Evolutionary conservation across 1,140 invertebrate species (phyloP), one percentile per base, ranked within the genome.

Genomic region (Saccostrea echinata): DNA sequence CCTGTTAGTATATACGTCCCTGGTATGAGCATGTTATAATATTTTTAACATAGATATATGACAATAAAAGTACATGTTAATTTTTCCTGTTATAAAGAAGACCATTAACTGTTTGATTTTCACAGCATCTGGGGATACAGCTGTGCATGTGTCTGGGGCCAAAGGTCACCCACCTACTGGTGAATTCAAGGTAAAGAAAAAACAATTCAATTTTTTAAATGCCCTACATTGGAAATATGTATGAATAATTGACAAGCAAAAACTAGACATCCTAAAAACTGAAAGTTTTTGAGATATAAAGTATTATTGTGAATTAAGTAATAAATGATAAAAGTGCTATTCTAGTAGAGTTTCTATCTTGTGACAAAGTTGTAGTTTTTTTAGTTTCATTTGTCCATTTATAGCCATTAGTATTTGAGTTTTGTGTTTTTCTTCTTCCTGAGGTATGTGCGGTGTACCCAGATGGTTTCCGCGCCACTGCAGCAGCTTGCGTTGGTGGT

Each of bases 401-500:
- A 43, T 6, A 80, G 71, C 71, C 3, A 24, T 8, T 30, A 0
- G 0, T 24, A 24, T 33, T 33, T 16, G 1, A 43, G 3, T 27
- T 33, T 30, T 30, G 1, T 43, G 18, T 86, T 61, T 27, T 55
- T 85, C n/a, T n/a, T 30, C 82, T 68, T 61, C 55, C 76, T 76
- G 86, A 94, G 93, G 93, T 95, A 55, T 94, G 94, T 93, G 94
- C 95, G 9, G 96, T 95, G 16, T 95, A 95, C 92, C 92, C 92
- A 57, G 94, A 95, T 91, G 95, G 95, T 16, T 96, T 91, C 89
- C 93, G 95, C 84, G 92, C 94, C 12, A 96, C 95, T 33, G 94
- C 94, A 61, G 96, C 96, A n/a, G 94, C 93, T 90, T 92, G 93
- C 83, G 93, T 96, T 55, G 94, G 94, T 87, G 96, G 96, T 2